Conservation (phyloP, 2,888 invertebrate genomes). For the Hirtodrosophila confusa region DNA sequence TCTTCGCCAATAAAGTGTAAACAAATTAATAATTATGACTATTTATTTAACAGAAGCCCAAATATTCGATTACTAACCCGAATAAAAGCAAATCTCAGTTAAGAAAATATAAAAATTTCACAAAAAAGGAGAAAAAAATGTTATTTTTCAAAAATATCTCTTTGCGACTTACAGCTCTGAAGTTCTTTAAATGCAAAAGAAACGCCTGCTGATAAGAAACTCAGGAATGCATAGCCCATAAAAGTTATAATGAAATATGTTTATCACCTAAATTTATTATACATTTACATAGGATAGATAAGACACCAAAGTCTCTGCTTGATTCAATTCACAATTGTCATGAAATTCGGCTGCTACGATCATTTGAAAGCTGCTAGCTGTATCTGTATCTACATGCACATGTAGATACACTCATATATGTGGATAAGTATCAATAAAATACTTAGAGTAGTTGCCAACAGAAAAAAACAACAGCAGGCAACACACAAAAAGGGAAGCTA, state of each 20-base stretch:
- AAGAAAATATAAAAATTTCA: too few relatives aligned
- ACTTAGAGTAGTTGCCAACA: slow-evolving; percentile 38
- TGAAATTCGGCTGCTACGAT: not conserved
- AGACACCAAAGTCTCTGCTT: slow-evolving; percentile 2
- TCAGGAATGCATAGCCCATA: slow-evolving; percentile 9
- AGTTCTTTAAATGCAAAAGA: not conserved
- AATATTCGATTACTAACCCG: too few relatives aligned
- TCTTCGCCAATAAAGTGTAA: too few relatives aligned
- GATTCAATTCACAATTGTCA: slow-evolving; percentile 1
- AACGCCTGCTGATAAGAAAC: slow-evolving; percentile 22
- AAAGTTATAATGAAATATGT: not conserved
- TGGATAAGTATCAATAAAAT: slow-evolving; percentile 36
- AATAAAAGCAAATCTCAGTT: too few relatives aligned
- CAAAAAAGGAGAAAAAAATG: too few relatives aligned
- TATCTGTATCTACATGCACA: slow-evolving; percentile 3
- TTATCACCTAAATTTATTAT: not conserved
- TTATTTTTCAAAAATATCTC: too few relatives aligned
- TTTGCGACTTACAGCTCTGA: too few relatives aligned
- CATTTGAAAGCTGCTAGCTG: not conserved
- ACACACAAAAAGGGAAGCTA: slow-evolving; percentile 29
- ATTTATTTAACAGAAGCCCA: too few relatives aligned
- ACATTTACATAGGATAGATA: slow-evolving; percentile 7
- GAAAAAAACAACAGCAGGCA: slow-evolving; percentile 23
- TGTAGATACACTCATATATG: not conserved
- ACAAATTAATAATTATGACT: too few relatives aligned